A percentile compares a stretch with the other conserved stretches of the same genome.
Evolutionary conservation across 2,888 invertebrate genomes (phyloP).

Genomic region (Pristionchus arcanus): DNA sequence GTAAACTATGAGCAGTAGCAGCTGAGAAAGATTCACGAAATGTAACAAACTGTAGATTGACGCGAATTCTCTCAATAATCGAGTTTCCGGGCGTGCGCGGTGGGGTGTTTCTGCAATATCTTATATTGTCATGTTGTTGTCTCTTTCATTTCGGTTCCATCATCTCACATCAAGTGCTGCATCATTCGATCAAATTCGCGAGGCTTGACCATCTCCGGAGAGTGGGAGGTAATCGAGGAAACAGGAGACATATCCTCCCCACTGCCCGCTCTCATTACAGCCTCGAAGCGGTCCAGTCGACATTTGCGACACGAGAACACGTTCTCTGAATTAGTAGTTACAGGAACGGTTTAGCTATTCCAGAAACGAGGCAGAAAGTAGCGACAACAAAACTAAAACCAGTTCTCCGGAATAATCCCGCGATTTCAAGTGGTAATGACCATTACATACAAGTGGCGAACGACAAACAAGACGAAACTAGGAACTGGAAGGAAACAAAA

Average conservation of each 20-base stretch:
- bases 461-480: too few relatives aligned
- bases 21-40: too few relatives aligned
- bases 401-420: neutral
- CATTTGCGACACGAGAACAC: neutral
- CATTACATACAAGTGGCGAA: too few relatives aligned
- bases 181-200: neutral
- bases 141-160: too few relatives aligned
- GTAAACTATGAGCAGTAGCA: too few relatives aligned
- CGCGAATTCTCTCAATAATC: conserved; percentile 2
- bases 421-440: neutral
- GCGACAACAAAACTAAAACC: neutral
- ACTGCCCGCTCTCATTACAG: neutral
- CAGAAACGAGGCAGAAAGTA: neutral
- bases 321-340: neutral
- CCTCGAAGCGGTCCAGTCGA: conserved; percentile 4
- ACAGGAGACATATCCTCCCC: neutral
- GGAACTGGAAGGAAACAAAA: too few relatives aligned
- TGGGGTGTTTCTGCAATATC: neutral
- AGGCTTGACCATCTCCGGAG: neutral
- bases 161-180: neutral
- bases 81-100: neutral
- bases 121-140: neutral
- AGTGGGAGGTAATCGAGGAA: neutral
- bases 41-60: neutral
- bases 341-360: neutral